A percentile compares a stretch with the other conserved stretches of the same genome.
Evolutionary conservation across 2,888 invertebrate species (phyloP).

Genomic region (Cephus pulcher): DNA sequence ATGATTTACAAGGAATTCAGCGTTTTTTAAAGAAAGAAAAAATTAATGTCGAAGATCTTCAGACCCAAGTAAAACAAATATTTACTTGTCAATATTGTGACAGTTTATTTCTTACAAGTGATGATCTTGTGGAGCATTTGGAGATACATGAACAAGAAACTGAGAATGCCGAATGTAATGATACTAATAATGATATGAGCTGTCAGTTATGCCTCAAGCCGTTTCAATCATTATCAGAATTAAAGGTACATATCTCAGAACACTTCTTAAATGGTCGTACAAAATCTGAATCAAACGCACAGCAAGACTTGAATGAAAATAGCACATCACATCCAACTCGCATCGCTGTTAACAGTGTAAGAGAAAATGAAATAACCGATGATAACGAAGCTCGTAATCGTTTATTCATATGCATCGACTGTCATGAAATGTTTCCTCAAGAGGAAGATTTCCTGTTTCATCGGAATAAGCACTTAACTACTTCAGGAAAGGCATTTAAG

Average conservation of each 20-base stretch:
- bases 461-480: not conserved
- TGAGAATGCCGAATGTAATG: slow-evolving; percentile 20
- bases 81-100: slow-evolving; percentile 30
- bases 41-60: not conserved
- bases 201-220: slow-evolving; percentile 49
- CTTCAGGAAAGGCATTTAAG: not conserved
- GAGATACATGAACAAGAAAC: slow-evolving; percentile 16
- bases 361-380: not conserved
- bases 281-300: slow-evolving; percentile 17
- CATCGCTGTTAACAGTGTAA: not conserved
- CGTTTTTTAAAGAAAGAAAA: slow-evolving; percentile 13
- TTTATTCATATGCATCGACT: slow-evolving; percentile 7
- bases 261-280: slow-evolving; percentile 38
- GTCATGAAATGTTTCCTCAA: slow-evolving; percentile 1
- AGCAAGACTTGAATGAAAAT: slow-evolving; percentile 2
- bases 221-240: slow-evolving; percentile 37
- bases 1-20: slow-evolving; percentile 13
- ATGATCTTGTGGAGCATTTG: slow-evolving; percentile 26
- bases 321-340: not conserved
- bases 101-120: slow-evolving; percentile 26
- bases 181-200: slow-evolving; percentile 27
- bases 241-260: slow-evolving; percentile 46
- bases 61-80: slow-evolving; percentile 7
- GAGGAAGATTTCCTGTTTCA: not conserved
- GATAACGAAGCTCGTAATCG: not conserved